Conservation (phyloP, 2,113 vertebrate species). For the Todiramphus chloris region DNA sequence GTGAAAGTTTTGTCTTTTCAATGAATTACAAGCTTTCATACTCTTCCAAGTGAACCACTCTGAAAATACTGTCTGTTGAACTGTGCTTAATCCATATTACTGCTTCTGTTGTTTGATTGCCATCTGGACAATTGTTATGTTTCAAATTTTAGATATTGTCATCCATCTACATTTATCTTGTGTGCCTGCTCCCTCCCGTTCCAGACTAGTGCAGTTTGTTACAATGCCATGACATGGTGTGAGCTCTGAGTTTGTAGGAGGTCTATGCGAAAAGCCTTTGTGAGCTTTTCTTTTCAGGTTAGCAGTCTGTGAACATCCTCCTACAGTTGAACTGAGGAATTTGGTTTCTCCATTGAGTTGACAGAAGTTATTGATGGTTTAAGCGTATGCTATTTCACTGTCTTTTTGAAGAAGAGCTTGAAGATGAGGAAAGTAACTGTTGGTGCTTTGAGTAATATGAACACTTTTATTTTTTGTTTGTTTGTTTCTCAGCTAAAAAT, state of each 20-base stretch:
- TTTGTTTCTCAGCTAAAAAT: not conserved
- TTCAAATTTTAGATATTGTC: not conserved
- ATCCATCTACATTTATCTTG: not conserved
- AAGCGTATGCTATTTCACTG: not conserved
- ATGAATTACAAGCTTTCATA: not conserved
- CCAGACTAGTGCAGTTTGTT: not conserved
- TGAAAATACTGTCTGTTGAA: not conserved
- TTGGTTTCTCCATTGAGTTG: not conserved
- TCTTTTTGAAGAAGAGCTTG: not conserved
- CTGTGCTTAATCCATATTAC: not conserved
- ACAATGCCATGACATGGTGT: not conserved
- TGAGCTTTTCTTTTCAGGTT: not conserved
- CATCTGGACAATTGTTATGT: not conserved
- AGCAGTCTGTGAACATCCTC: not conserved
- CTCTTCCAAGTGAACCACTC: not conserved
- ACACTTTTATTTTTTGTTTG: not conserved
- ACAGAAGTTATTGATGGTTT: not conserved
- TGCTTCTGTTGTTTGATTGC: not conserved
- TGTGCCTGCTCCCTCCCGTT: accelerated
- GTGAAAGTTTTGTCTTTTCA: not conserved
- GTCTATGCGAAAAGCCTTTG: not conserved
- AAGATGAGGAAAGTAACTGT: not conserved
- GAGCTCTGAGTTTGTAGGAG: not conserved
- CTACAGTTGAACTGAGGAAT: not conserved
- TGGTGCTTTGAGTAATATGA: not conserved